Conservation (phyloP, 1,140 invertebrate genomes). For the Vanessa tameamea region DNA sequence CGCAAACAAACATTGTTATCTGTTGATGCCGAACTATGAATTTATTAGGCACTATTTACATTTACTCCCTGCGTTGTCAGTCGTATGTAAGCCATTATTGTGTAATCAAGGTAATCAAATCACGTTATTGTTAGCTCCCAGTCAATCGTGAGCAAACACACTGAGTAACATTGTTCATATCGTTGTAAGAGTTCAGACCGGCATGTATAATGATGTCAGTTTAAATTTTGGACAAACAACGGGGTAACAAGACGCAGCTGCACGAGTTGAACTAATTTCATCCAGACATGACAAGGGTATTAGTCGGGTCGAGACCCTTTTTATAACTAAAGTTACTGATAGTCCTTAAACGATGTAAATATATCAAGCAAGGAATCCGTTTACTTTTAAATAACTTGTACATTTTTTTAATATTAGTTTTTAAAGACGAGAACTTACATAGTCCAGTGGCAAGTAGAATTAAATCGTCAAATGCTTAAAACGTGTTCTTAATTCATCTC, state of each 20-base stretch:
- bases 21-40: background rate
- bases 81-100: constrained; percentile 14
- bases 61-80: constrained; percentile 5
- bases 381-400: background rate
- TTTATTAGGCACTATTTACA: constrained; percentile 6
- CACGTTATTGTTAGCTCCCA: constrained; percentile 13
- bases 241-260: constrained; percentile 65
- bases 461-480: too few relatives aligned
- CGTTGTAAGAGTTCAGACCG: background rate
- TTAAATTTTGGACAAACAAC: constrained; percentile 72
- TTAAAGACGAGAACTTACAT: too few relatives aligned
- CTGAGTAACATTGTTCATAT: constrained; percentile 28
- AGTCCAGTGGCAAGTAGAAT: too few relatives aligned
- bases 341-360: constrained; percentile 11
- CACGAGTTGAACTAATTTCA: constrained; percentile 75
- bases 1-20: background rate
- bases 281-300: constrained; percentile 77
- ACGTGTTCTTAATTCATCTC: too few relatives aligned
- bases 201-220: constrained; percentile 57
- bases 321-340: constrained; percentile 68
- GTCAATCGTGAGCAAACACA: constrained; percentile 20
- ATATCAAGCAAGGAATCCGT: background rate
- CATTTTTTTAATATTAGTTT: too few relatives aligned
- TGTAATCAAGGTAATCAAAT: constrained; percentile 21
- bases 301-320: constrained; percentile 74